Percentiles rank a stretch among this genome's conserved stretches.
Evolutionary conservation across 2,888 invertebrate species (phyloP).

Genomic region (Pomacea canaliculata): DNA sequence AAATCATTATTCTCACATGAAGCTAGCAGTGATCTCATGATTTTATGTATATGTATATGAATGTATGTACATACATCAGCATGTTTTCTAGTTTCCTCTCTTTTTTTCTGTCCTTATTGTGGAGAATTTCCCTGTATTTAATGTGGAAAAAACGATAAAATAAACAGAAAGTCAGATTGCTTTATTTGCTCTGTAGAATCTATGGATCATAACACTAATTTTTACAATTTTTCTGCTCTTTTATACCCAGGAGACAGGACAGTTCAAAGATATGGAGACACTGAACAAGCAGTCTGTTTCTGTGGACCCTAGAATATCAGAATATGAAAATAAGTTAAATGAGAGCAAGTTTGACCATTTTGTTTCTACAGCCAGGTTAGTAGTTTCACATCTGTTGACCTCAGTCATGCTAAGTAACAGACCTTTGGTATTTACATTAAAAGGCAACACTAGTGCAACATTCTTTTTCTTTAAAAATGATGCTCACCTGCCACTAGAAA

Average conservation of each 20-base stretch:
- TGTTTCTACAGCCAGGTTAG: conserved; percentile 62
- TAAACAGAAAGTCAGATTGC: too few relatives aligned
- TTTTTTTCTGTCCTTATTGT: too few relatives aligned
- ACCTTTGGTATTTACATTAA: too few relatives aligned
- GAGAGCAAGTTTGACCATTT: conserved; percentile 64
- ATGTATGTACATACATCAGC: too few relatives aligned
- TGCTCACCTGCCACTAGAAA: too few relatives aligned
- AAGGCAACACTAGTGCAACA: too few relatives aligned
- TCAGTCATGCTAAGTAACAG: too few relatives aligned
- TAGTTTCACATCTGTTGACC: not conserved
- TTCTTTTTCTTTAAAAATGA: too few relatives aligned
- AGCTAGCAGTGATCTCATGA: not conserved
- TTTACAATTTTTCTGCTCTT: not conserved
- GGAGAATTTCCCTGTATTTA: too few relatives aligned
- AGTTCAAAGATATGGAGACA: conserved; percentile 44
- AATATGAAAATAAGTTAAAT: conserved; percentile 50
- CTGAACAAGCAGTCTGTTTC: conserved; percentile 38
- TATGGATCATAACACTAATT: not conserved
- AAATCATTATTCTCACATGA: not conserved
- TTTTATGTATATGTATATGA: not conserved
- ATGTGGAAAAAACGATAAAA: too few relatives aligned
- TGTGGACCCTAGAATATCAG: conserved; percentile 31
- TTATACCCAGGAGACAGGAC: conserved; percentile 62
- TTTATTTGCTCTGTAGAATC: too few relatives aligned
- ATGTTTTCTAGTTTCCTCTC: too few relatives aligned